Percentiles rank a stretch among this genome's conserved stretches.
Evolutionary conservation across 2,888 invertebrate genomes (phyloP).

Genomic region (Lasioglossum oenotherae): DNA sequence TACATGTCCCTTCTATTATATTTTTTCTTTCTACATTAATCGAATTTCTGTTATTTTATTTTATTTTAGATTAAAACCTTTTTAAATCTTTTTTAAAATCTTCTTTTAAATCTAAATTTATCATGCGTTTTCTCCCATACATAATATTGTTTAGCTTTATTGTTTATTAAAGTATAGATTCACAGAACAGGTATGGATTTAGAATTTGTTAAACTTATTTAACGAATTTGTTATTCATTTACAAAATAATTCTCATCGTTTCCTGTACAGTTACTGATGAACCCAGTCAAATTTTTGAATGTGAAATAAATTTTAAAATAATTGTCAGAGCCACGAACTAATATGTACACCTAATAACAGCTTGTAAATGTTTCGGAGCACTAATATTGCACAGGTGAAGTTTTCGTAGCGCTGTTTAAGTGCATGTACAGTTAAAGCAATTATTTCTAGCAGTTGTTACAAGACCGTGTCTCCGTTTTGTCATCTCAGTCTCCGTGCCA

Average conservation of each 20-base stretch:
- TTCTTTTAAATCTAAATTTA: too few relatives aligned
- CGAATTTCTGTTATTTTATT: neutral
- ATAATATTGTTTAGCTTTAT: neutral
- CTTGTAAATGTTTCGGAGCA: neutral
- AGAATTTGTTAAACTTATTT: neutral
- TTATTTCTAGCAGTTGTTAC: slow-evolving; percentile 75
- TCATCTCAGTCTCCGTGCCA: slow-evolving; percentile 41
- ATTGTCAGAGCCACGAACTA: neutral
- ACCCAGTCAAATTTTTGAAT: too few relatives aligned
- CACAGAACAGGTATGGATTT: too few relatives aligned
- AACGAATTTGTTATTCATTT: neutral
- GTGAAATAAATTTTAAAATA: neutral
- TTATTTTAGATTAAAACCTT: too few relatives aligned
- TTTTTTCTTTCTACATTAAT: neutral
- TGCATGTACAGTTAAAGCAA: slow-evolving; percentile 76
- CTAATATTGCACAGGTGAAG: neutral
- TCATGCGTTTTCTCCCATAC: neutral
- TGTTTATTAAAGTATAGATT: neutral
- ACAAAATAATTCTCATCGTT: neutral
- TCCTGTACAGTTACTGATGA: too few relatives aligned
- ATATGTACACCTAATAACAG: neutral
- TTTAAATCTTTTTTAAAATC: too few relatives aligned
- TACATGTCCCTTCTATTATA: neutral
- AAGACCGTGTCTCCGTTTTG: slow-evolving; percentile 67
- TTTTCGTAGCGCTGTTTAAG: slow-evolving; percentile 43